Conservation (phyloP, 2,888 invertebrate species). For the Amphimallon solstitiale region DNA sequence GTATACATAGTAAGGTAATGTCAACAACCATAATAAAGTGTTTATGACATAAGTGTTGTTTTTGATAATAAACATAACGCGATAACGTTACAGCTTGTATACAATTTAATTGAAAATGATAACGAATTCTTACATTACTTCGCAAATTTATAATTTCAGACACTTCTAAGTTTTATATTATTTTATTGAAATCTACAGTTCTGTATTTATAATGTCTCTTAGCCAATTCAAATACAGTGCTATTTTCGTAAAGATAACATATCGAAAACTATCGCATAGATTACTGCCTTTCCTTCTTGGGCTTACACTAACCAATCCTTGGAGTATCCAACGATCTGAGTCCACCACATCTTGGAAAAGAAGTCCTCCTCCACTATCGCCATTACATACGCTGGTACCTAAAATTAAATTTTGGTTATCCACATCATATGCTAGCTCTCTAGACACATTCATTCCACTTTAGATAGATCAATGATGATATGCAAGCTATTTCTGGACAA, state of each 20-base stretch:
- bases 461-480: no score
- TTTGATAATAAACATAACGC: no score
- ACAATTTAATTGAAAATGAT: no score
- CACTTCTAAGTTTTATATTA: no score
- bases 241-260: conserved; percentile 65
- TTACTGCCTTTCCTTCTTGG: conserved; percentile 58
- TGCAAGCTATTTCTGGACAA: no score
- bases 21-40: no score
- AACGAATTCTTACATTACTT: no score
- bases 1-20: no score
- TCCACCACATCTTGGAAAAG: conserved; percentile 61
- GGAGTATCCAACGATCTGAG: conserved; percentile 53
- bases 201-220: conserved; percentile 48
- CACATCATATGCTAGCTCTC: not conserved
- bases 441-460: not conserved
- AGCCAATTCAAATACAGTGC: conserved; percentile 56
- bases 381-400: conserved; percentile 71
- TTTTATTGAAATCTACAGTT: conserved; percentile 15
- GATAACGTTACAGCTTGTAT: no score
- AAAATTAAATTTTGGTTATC: conserved; percentile 37
- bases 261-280: conserved; percentile 62
- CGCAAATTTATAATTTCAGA: no score
- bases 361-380: conserved; percentile 73
- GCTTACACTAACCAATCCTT: conserved; percentile 65
- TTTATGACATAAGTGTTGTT: no score